A percentile compares a stretch with the other conserved stretches of the same genome.
phyloP scores from a whole-genome alignment of 2,888 invertebrate genomes.

The Meliscaeva auricollis region DNA sequence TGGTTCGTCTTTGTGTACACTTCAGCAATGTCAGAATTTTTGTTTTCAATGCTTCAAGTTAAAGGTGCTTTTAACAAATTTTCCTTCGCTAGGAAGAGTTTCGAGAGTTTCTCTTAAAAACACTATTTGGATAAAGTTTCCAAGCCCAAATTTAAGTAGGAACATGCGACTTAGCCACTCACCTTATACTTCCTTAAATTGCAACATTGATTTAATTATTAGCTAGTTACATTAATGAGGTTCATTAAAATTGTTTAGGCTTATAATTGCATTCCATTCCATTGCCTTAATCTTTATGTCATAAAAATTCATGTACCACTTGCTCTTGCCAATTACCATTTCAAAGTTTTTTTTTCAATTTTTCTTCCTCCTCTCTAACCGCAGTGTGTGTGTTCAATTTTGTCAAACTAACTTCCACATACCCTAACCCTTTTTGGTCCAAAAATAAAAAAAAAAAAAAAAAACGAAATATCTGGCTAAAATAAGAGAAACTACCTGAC shows the following conservation, averaged over 20 bases:
- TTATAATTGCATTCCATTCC: conserved; percentile 34
- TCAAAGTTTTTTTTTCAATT: background rate
- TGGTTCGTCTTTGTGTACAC: too few relatives aligned
- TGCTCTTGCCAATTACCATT: conserved; percentile 23
- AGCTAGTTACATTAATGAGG: background rate
- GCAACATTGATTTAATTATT: background rate
- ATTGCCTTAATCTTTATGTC: conserved; percentile 7
- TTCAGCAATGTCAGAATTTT: too few relatives aligned
- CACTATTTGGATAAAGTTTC: too few relatives aligned
- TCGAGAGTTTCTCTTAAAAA: too few relatives aligned
- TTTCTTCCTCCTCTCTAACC: background rate
- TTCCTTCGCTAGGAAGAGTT: too few relatives aligned
- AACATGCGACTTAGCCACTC: too few relatives aligned
- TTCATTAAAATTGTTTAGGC: conserved; percentile 20
- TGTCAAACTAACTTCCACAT: conserved; percentile 20
- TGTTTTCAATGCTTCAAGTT: too few relatives aligned
- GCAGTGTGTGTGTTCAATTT: conserved; percentile 12
- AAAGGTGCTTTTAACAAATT: too few relatives aligned
- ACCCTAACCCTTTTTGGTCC: conserved; percentile 38
- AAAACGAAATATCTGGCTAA: too few relatives aligned
- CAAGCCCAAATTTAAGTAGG: too few relatives aligned
- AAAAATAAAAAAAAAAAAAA: conserved; percentile 23
- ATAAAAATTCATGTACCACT: conserved; percentile 16
- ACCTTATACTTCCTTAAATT: background rate
- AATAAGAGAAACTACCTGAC: conserved; percentile 36